Conservation (phyloP, 1,140 invertebrate species). For the Zaprionus camerounensis region DNA sequence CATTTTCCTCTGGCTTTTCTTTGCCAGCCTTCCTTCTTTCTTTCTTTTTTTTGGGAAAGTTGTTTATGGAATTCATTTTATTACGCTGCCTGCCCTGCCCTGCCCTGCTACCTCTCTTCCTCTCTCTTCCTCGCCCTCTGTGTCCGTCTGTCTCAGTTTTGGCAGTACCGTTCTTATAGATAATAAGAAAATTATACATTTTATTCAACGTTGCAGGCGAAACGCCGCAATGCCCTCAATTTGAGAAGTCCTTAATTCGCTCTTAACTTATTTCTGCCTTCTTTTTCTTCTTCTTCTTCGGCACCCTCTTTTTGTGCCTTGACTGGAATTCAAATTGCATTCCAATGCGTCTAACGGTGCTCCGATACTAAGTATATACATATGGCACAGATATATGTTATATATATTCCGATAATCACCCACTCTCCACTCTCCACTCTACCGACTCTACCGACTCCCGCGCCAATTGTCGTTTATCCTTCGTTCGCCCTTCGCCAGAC, state of each 20-base stretch:
- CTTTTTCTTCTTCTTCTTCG: conserved; percentile 19
- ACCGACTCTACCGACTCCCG: conserved; percentile 24
- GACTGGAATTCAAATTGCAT: conserved; percentile 63
- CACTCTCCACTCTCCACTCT: conserved; percentile 27
- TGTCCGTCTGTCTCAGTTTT: conserved; percentile 32
- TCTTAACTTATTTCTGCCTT: conserved; percentile 59
- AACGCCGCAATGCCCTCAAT: conserved; percentile 77
- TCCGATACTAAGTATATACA: background rate
- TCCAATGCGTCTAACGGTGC: conserved; percentile 77
- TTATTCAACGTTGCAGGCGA: conserved; percentile 59
- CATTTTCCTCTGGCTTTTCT: conserved; percentile 38
- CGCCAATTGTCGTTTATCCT: conserved; percentile 67
- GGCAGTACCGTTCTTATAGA: conserved; percentile 62
- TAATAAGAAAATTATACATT: conserved; percentile 84
- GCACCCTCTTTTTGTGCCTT: conserved; percentile 17
- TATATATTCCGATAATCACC: conserved; percentile 34
- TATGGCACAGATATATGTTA: background rate
- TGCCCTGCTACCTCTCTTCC: background rate
- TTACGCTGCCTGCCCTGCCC: conserved; percentile 45
- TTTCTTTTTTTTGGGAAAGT: conserved; percentile 72
- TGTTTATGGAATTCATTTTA: conserved; percentile 82
- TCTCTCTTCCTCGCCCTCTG: background rate
- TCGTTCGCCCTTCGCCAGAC: conserved; percentile 39
- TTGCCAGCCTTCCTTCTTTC: conserved; percentile 15
- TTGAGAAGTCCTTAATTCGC: conserved; percentile 69